Conservation (phyloP, 2,888 invertebrate genomes). For the Steinernema scapterisci region DNA sequence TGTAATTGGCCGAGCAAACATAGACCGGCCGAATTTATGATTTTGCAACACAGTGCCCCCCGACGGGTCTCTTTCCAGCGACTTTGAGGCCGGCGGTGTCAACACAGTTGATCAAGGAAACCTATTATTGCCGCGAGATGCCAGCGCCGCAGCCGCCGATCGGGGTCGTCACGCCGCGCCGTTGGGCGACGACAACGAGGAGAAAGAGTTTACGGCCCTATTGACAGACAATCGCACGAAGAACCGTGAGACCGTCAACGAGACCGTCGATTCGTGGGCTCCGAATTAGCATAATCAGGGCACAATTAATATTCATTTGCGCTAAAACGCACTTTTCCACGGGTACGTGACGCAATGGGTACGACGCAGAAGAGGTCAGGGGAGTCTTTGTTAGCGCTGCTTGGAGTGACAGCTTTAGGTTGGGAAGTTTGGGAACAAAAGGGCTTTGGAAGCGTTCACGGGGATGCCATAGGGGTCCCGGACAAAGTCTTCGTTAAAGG, state of each 20-base stretch:
- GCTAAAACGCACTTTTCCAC: background rate
- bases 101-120: constrained; percentile 2
- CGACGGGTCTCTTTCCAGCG: background rate
- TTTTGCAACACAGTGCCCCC: constrained; percentile 26
- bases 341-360: background rate
- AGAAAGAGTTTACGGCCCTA: constrained; percentile 19
- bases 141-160: no score
- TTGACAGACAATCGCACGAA: background rate
- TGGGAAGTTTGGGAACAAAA: no score
- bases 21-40: constrained; percentile 15
- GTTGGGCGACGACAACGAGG: no score
- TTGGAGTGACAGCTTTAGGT: no score
- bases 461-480: no score
- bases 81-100: background rate
- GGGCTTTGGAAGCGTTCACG: no score
- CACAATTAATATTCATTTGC: background rate
- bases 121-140: constrained; percentile 20
- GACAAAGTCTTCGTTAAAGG: no score
- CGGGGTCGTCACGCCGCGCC: background rate
- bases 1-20: constrained; percentile 10
- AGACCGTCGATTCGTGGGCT: background rate
- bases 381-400: no score
- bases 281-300: constrained; percentile 15
- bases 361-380: no score
- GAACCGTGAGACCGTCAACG: background rate